Evolutionary conservation across 1,140 invertebrate genomes (phyloP).

Genomic region (Caenorhabditis tropicalis): DNA sequence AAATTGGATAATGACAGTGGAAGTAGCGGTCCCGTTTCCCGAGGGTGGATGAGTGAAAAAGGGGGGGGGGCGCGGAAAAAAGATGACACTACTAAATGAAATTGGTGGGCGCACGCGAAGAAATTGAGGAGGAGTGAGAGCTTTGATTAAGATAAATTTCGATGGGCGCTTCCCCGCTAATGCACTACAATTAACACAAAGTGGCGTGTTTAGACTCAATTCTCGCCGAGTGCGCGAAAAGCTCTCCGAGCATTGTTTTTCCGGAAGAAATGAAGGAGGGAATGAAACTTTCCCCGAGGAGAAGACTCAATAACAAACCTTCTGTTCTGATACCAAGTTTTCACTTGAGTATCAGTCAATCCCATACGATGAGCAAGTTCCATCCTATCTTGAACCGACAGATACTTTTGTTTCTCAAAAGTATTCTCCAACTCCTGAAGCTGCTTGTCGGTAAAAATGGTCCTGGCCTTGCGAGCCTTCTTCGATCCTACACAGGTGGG

Average conservation of each 20-base stretch:
- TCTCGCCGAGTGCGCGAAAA: slow-evolving; percentile 4
- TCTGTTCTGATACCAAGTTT: slow-evolving; percentile 99
- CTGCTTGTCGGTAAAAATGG: slow-evolving; percentile 97
- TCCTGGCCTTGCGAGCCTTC: slow-evolving; percentile 94
- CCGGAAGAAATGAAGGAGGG: neutral
- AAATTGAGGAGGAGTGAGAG: slow-evolving; percentile 40
- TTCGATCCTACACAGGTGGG: slow-evolving; percentile 75
- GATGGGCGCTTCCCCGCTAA: slow-evolving; percentile 29
- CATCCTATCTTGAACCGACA: slow-evolving; percentile 97
- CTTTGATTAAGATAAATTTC: slow-evolving; percentile 45
- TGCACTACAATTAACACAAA: slow-evolving; percentile 45
- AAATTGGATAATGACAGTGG: slow-evolving; percentile 43
- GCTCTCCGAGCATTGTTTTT: neutral
- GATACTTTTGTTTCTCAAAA: slow-evolving; percentile 96
- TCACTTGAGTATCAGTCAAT: slow-evolving; percentile 96
- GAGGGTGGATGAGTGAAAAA: neutral
- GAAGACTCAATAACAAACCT: slow-evolving; percentile 78
- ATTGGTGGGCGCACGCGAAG: slow-evolving; percentile 43
- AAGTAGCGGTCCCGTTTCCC: neutral
- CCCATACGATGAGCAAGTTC: slow-evolving; percentile 93
- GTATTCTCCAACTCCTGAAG: slow-evolving; percentile 89
- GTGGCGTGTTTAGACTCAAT: slow-evolving; percentile 44
- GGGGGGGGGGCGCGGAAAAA: slow-evolving; percentile 31
- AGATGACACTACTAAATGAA: slow-evolving; percentile 44
- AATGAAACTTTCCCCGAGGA: neutral